Percentiles rank a stretch among this genome's conserved stretches.
Conservation (phyloP, 2,113 vertebrate genomes). For the Furnarius figulus region DNA sequence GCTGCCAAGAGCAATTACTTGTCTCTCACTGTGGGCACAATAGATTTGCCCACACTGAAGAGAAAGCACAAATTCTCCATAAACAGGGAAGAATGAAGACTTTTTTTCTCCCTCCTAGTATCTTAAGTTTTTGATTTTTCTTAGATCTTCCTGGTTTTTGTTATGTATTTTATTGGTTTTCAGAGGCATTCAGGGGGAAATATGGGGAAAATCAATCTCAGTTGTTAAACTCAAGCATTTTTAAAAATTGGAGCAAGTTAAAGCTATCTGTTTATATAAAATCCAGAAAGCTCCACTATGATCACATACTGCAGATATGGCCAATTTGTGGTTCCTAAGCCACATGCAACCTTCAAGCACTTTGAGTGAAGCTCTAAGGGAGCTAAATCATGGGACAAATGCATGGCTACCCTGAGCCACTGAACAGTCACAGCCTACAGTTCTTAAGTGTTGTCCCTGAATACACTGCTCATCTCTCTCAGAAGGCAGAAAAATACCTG, state of each 20-base stretch:
- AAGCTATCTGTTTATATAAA: background rate
- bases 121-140: background rate
- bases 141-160: background rate
- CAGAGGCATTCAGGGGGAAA: background rate
- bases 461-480: background rate
- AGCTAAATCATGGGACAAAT: background rate
- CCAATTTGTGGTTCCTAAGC: background rate
- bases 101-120: background rate
- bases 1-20: background rate
- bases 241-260: background rate
- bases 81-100: background rate
- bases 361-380: background rate
- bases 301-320: background rate
- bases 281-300: background rate
- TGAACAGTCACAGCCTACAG: background rate
- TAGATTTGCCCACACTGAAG: background rate
- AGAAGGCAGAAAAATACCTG: background rate
- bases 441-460: no score
- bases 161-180: background rate
- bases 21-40: background rate
- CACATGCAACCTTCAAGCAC: background rate
- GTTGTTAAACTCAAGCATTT: background rate
- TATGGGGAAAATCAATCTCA: background rate
- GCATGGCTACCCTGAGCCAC: background rate
- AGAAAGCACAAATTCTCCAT: background rate